Evolutionary conservation across 2,797 vertebrate genomes (phyloP).

Genomic region (Synaphobranchus kaupii): DNA sequence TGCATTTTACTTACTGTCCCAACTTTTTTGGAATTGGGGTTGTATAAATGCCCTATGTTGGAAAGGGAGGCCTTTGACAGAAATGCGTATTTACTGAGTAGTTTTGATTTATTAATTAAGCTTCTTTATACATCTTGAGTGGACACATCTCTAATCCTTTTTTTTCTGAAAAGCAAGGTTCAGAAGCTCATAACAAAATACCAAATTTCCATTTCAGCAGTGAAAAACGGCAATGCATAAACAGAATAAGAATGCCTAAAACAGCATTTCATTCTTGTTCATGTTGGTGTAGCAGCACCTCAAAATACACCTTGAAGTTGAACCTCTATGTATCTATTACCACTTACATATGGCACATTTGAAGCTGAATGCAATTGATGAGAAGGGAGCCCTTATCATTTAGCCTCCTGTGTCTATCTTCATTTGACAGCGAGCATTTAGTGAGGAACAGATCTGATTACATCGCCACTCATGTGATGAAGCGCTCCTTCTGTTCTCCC

Average conservation of each 20-base stretch:
- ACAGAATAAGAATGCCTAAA: neutral
- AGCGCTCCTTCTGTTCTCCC: slow-evolving; percentile 14
- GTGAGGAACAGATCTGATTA: slow-evolving; percentile 18
- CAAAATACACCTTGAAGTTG: neutral
- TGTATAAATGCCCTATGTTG: neutral
- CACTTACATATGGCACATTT: neutral
- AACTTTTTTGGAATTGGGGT: no score
- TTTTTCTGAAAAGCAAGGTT: neutral
- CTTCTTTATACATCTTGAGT: neutral
- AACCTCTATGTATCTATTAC: neutral
- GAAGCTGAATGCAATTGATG: neutral
- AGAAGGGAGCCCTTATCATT: slow-evolving; percentile 8
- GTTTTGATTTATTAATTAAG: slow-evolving; percentile 10
- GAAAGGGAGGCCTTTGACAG: neutral
- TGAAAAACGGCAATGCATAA: neutral
- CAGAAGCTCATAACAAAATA: neutral
- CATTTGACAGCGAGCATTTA: slow-evolving; percentile 21
- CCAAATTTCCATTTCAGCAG: neutral
- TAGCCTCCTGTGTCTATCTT: slow-evolving; percentile 12
- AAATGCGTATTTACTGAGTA: neutral
- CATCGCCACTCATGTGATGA: slow-evolving; percentile 21
- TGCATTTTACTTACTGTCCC: no score
- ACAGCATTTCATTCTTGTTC: neutral
- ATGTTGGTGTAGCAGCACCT: neutral
- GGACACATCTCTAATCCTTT: neutral